Evolutionary conservation across 2,888 invertebrate genomes (phyloP).

Genomic region (Dryobotodes eremita): DNA sequence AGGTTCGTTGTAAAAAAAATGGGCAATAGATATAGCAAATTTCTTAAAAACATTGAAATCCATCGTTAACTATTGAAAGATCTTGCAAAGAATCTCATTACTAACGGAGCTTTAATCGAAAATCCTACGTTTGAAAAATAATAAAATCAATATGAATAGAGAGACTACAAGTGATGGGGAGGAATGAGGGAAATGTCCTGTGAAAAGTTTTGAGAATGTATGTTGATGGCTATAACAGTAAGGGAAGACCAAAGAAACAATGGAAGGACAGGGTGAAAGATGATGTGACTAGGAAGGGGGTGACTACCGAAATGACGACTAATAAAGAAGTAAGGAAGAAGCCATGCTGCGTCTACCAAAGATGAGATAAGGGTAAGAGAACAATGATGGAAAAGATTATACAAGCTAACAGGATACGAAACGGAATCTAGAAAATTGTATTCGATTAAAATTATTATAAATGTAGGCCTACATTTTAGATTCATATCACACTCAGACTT

Average conservation of each 20-base stretch:
- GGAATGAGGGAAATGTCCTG: not conserved
- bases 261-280: not conserved
- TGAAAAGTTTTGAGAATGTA: no score
- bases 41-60: not conserved
- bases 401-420: not conserved
- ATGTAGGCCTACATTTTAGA: conserved; percentile 16
- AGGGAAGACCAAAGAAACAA: not conserved
- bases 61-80: not conserved
- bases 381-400: not conserved
- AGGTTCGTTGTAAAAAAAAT: not conserved
- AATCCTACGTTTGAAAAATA: no score
- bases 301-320: not conserved
- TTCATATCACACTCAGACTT: conserved; percentile 29
- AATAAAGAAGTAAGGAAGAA: not conserved
- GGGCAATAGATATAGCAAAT: not conserved
- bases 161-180: not conserved
- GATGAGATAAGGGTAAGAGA: not conserved
- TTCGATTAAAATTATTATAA: conserved; percentile 1
- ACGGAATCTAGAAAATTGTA: not conserved
- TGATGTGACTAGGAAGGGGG: not conserved
- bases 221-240: not conserved
- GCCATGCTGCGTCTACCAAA: not conserved
- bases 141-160: no score
- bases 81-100: not conserved
- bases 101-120: not conserved